Conservation (phyloP, 2,113 vertebrate genomes). For the Syngnathus typhle region DNA sequence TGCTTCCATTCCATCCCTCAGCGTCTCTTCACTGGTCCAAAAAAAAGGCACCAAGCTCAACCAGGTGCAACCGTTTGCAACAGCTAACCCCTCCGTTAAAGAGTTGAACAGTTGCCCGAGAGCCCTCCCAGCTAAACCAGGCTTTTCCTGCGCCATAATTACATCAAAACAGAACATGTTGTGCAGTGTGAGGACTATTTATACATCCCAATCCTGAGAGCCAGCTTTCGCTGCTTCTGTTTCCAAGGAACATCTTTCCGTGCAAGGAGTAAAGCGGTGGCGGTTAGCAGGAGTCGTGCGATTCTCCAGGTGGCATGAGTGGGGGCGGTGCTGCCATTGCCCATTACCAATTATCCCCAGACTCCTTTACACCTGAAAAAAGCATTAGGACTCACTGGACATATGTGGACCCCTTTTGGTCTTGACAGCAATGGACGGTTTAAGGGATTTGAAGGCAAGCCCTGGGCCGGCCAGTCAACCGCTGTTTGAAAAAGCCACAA, state of each 20-base stretch:
- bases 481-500: slow-evolving; percentile 64
- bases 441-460: slow-evolving; percentile 60
- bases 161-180: slow-evolving; percentile 66
- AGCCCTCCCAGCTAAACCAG: slow-evolving; percentile 51
- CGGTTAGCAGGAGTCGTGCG: slow-evolving; percentile 34
- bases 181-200: slow-evolving; percentile 63
- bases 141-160: slow-evolving; percentile 63
- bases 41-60: slow-evolving; percentile 22
- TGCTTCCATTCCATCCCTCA: slow-evolving; percentile 10
- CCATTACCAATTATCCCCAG: slow-evolving; percentile 52
- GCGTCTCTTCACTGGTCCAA: slow-evolving; percentile 19
- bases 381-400: slow-evolving; percentile 58
- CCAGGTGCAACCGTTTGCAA: slow-evolving; percentile 61
- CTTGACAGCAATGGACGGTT: slow-evolving; percentile 60
- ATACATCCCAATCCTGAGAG: slow-evolving; percentile 49
- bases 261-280: slow-evolving; percentile 39
- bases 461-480: slow-evolving; percentile 53
- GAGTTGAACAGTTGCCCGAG: slow-evolving; percentile 52
- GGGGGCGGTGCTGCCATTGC: slow-evolving; percentile 38
- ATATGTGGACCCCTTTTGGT: slow-evolving; percentile 28
- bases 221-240: slow-evolving; percentile 54
- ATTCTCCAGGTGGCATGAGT: slow-evolving; percentile 63
- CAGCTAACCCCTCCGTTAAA: slow-evolving; percentile 54
- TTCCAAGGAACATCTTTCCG: slow-evolving; percentile 64
- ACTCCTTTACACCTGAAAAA: slow-evolving; percentile 64